Conservation (phyloP, 2,113 vertebrate genomes). For the Anthoscopus minutus region DNA sequence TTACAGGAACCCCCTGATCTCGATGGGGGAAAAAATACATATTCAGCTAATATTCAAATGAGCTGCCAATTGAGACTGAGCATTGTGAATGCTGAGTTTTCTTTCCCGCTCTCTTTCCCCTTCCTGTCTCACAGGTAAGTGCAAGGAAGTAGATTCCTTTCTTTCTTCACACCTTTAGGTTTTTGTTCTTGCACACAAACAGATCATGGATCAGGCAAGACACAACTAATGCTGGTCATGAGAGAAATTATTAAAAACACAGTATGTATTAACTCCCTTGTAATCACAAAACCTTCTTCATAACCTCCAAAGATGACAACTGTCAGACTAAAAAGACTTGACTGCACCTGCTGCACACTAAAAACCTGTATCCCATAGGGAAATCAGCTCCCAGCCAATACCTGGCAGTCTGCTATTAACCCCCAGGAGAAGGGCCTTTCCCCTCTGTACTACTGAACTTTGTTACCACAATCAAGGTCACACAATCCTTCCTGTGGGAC, state of each 20-base stretch:
- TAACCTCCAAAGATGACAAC: not conserved
- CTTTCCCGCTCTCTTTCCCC: not conserved
- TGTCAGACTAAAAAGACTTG: not conserved
- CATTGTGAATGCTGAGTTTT: not conserved
- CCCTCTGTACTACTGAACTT: not conserved
- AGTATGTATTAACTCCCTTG: not conserved
- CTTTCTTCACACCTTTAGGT: not conserved
- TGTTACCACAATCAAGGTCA: not conserved
- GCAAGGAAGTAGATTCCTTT: not conserved
- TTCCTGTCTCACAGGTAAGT: not conserved
- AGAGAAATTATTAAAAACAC: not conserved
- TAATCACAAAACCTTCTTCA: not conserved
- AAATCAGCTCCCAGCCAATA: not conserved
- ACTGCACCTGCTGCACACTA: not conserved
- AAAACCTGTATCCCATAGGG: not conserved
- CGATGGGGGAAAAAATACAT: fast-evolving
- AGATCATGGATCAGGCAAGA: not conserved
- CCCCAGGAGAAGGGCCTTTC: not conserved
- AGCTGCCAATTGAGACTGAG: not conserved
- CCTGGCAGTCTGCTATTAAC: not conserved
- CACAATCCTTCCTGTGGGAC: not conserved
- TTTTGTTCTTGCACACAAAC: not conserved
- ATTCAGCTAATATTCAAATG: not conserved
- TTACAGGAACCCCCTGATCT: not conserved
- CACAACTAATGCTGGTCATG: not conserved